phyloP scores from a whole-genome alignment of 2,888 invertebrate genomes.

The Nowickia ferox region DNA sequence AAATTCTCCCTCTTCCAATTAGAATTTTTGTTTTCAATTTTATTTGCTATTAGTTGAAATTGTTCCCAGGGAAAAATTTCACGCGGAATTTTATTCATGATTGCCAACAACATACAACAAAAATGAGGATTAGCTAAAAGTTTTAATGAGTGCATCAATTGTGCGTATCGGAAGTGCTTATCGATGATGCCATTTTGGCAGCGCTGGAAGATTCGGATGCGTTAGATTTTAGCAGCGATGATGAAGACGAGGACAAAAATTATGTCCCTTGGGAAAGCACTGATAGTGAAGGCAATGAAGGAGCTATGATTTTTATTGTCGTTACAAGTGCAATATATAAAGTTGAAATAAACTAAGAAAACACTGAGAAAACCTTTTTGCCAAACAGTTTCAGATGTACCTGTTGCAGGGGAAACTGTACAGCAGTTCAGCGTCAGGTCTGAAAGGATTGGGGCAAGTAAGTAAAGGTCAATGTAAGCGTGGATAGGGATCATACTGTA shows the following conservation, averaged over 20 bases:
- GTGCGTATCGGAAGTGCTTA: slow-evolving; percentile 27
- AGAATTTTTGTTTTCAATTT: no score
- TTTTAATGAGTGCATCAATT: slow-evolving; percentile 50
- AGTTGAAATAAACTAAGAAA: slow-evolving; percentile 31
- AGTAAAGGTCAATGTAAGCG: no score
- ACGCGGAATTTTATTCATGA: no score
- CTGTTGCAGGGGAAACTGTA: slow-evolving; percentile 23
- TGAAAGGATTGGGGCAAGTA: no score
- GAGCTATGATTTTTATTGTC: slow-evolving; percentile 22
- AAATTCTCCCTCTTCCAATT: no score
- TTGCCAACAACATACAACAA: slow-evolving; percentile 24
- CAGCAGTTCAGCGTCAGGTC: no score
- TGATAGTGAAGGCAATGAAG: slow-evolving; percentile 47
- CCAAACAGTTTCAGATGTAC: slow-evolving; percentile 27
- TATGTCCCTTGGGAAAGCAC: slow-evolving; percentile 46
- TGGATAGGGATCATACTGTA: no score
- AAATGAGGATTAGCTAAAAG: slow-evolving; percentile 39
- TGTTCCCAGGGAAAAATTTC: no score
- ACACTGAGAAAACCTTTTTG: slow-evolving; percentile 50
- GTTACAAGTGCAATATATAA: slow-evolving; percentile 35
- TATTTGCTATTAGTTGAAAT: slow-evolving; percentile 23
- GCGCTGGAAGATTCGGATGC: slow-evolving; percentile 45
- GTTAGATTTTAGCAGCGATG: slow-evolving; percentile 49
- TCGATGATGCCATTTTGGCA: slow-evolving; percentile 40
- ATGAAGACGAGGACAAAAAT: slow-evolving; percentile 41